A percentile compares a stretch with the other conserved stretches of the same genome.
Conservation (phyloP, 2,113 vertebrate genomes). For the Centropus unirufus region DNA sequence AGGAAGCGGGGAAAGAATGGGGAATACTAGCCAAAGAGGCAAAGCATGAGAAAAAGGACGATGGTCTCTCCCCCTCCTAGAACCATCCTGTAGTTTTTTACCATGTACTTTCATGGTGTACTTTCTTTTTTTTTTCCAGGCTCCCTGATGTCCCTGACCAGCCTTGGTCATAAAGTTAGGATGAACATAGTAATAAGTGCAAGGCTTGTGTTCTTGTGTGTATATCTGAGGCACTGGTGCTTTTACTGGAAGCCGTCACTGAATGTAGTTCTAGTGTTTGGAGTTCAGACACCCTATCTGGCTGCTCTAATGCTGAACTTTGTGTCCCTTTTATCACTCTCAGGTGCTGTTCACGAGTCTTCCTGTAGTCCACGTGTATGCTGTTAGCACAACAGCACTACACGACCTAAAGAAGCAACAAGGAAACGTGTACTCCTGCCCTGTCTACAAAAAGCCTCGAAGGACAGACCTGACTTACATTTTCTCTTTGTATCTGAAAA, state of each 20-base stretch:
- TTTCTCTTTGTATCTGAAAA: constrained; percentile 79
- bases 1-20: background rate
- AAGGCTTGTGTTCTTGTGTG: rapidly evolving
- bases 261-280: background rate
- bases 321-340: background rate
- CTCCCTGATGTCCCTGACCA: background rate
- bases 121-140: background rate
- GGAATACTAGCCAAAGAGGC: background rate
- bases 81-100: background rate
- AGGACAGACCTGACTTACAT: constrained; percentile 86
- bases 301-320: background rate
- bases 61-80: background rate
- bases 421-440: constrained; percentile 77
- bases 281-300: background rate
- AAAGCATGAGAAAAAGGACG: background rate
- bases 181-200: rapidly evolving
- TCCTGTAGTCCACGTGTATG: constrained; percentile 85
- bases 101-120: background rate
- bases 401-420: constrained; percentile 61
- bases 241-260: background rate
- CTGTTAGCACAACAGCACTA: constrained; percentile 69
- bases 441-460: constrained; percentile 84
- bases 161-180: background rate
- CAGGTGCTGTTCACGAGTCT: constrained; percentile 85
- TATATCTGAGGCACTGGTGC: background rate